Conservation (phyloP, 2,888 invertebrate species). For the Elmis aenea region DNA sequence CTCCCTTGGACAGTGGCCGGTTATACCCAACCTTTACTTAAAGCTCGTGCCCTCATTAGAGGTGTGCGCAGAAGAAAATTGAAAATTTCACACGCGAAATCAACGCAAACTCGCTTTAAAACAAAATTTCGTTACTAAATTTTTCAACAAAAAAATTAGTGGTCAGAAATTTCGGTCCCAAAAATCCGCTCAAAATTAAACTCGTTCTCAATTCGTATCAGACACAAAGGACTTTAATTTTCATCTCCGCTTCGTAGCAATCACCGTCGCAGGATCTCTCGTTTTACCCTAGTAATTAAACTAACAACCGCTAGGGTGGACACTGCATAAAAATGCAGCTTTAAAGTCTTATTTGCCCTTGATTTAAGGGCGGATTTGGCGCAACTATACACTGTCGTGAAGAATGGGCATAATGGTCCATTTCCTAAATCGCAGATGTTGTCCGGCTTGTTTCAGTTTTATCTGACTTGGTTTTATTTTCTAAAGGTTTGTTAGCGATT, state of each 20-base stretch:
- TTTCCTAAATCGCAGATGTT: constrained; percentile 27
- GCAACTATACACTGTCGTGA: constrained; percentile 20
- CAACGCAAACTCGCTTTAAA: neutral
- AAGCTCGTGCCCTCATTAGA: constrained; percentile 8
- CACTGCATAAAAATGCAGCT: constrained; percentile 37
- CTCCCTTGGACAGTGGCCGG: constrained; percentile 46
- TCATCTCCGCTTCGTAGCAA: constrained; percentile 30
- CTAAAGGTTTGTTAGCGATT: neutral
- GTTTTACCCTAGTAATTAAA: constrained; percentile 44
- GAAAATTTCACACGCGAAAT: neutral
- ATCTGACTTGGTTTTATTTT: constrained; percentile 14
- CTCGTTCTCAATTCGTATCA: no score
- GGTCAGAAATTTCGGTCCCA: no score
- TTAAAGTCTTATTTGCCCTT: constrained; percentile 35
- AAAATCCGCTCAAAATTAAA: no score
- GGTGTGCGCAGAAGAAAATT: neutral
- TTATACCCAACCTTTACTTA: constrained; percentile 40
- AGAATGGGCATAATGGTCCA: constrained; percentile 29
- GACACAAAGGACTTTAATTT: no score
- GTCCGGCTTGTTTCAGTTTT: constrained; percentile 24
- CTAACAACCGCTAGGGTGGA: constrained; percentile 42
- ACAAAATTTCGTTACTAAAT: neutral
- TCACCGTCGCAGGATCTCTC: constrained; percentile 30
- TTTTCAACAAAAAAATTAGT: no score
- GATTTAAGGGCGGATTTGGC: constrained; percentile 37